Evolutionary conservation across 2,888 invertebrate genomes (phyloP).

Genomic region (Acrobasis suavella): DNA sequence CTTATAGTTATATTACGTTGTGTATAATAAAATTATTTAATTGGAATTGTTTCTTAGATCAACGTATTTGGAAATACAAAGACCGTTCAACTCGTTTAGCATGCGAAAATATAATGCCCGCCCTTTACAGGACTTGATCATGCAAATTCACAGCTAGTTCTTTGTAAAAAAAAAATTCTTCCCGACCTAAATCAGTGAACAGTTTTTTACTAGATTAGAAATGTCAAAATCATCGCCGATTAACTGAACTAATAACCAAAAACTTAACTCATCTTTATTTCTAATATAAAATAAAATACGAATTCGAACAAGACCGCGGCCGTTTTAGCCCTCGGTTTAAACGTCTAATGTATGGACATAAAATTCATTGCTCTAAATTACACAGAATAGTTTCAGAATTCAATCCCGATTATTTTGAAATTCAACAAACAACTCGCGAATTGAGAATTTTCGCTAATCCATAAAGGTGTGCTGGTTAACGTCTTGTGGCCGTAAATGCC

Average conservation of each 20-base stretch:
- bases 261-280: too few species aligned
- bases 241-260: too few species aligned
- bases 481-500: slow-evolving; percentile 52
- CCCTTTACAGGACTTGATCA: neutral
- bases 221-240: too few species aligned
- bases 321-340: too few species aligned
- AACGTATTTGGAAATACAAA: neutral
- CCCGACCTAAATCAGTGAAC: too few species aligned
- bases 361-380: neutral
- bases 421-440: slow-evolving; percentile 41
- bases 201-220: too few species aligned
- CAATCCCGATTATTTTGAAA: neutral
- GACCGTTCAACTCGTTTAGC: neutral
- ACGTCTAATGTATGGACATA: too few species aligned
- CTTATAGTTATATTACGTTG: neutral
- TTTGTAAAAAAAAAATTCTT: neutral
- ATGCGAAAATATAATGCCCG: neutral
- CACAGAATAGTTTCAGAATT: neutral
- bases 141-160: slow-evolving; percentile 1
- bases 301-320: too few species aligned
- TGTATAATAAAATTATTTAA: neutral
- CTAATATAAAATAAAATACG: too few species aligned
- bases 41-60: neutral
- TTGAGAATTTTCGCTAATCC: slow-evolving; percentile 57
- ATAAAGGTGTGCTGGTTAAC: slow-evolving; percentile 58